A percentile compares a stretch with the other conserved stretches of the same genome.
phyloP scores from a whole-genome alignment of 92 coral and sea anemone species.

The Muricea muricata region DNA sequence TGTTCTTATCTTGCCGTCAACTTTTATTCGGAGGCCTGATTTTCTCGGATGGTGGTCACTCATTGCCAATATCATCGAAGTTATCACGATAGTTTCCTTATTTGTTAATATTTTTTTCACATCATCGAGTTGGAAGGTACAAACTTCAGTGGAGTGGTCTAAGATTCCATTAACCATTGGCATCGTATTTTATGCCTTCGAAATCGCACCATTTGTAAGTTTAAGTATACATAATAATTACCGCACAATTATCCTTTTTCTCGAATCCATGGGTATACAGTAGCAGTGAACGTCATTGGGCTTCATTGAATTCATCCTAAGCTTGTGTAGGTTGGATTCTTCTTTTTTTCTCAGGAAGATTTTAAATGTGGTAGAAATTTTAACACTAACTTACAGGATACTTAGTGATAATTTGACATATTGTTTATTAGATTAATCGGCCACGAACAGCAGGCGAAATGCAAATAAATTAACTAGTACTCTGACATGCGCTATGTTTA shows the following conservation, averaged over 20 bases:
- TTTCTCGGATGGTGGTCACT: background rate
- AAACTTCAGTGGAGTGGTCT: background rate
- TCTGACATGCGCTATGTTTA: too few species aligned
- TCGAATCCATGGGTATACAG: background rate
- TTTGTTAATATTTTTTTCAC: background rate
- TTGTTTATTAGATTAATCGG: too few species aligned
- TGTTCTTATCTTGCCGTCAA: background rate
- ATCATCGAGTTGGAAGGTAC: background rate
- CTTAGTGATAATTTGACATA: too few species aligned
- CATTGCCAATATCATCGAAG: constrained; percentile 4
- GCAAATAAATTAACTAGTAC: too few species aligned
- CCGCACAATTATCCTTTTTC: background rate
- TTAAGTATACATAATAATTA: too few species aligned
- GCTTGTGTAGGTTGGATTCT: too few species aligned
- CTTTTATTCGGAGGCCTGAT: constrained; percentile 14
- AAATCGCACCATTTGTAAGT: constrained; percentile 30
- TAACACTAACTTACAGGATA: too few species aligned
- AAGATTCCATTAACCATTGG: constrained; percentile 16
- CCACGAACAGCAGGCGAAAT: too few species aligned
- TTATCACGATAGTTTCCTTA: background rate
- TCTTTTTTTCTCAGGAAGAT: too few species aligned
- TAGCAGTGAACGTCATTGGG: background rate
- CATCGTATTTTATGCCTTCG: background rate
- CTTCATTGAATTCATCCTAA: too few species aligned
- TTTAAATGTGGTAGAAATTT: too few species aligned